phyloP scores from a whole-genome alignment of 2,113 vertebrate genomes.

The Polypterus bichir region DNA sequence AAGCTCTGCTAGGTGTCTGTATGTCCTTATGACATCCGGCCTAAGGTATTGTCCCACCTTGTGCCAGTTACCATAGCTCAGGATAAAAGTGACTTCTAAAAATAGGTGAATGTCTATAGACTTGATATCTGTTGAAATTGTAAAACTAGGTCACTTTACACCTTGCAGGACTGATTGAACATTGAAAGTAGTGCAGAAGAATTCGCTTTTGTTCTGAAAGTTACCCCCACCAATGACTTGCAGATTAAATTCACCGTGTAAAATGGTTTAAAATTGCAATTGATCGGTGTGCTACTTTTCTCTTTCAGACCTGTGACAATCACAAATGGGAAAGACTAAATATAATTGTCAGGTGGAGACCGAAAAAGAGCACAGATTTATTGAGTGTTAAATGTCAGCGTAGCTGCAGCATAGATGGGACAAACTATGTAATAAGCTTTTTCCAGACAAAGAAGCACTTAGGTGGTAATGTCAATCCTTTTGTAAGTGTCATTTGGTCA shows the following conservation, averaged over 20 bases:
- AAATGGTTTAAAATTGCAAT: not conserved
- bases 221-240: not conserved
- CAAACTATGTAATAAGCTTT: conserved; percentile 26
- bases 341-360: conserved; percentile 23
- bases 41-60: too few species aligned
- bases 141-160: too few species aligned
- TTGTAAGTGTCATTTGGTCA: conserved; percentile 14
- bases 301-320: conserved; percentile 17
- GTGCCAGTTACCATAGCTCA: too few species aligned
- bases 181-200: too few species aligned
- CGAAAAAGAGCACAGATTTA: conserved; percentile 31
- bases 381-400: conserved; percentile 42
- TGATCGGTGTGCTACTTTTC: conserved; percentile 8
- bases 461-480: conserved; percentile 38
- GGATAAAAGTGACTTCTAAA: too few species aligned
- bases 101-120: too few species aligned
- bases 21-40: too few species aligned
- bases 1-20: too few species aligned
- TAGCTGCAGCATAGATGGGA: conserved; percentile 37
- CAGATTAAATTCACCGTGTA: not conserved
- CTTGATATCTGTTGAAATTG: too few species aligned
- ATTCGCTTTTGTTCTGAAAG: too few species aligned
- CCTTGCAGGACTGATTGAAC: too few species aligned
- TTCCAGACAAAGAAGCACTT: conserved; percentile 35
- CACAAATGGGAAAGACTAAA: conserved; percentile 20